Evolutionary conservation across 2,797 vertebrate species (phyloP).

Genomic region (Parauchenoglanis ngamensis): DNA sequence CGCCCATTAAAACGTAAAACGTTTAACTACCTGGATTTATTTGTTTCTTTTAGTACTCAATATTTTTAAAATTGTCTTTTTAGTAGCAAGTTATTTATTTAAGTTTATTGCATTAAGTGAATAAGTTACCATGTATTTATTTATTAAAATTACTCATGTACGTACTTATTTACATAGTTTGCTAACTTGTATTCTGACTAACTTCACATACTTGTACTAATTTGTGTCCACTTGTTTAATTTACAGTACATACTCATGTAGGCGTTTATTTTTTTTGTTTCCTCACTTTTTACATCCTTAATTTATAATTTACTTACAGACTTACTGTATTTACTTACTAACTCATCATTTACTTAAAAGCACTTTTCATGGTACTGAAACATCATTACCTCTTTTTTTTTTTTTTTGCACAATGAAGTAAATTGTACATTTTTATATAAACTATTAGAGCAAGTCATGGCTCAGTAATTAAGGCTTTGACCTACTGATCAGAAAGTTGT

Average conservation of each 20-base stretch:
- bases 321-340: background rate
- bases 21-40: too few species aligned
- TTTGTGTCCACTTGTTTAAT: too few species aligned
- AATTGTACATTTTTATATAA: background rate
- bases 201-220: too few species aligned
- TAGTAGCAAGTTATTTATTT: too few species aligned
- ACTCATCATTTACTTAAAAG: background rate
- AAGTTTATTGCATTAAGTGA: background rate
- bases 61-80: too few species aligned
- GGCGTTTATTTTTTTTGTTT: too few species aligned
- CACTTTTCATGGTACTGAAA: background rate
- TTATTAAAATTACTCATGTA: background rate
- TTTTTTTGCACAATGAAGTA: background rate
- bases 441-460: background rate
- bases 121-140: background rate
- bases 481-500: background rate
- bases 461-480: background rate
- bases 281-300: too few species aligned
- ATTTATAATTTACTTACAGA: too few species aligned
- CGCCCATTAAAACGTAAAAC: background rate
- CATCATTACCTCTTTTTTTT: background rate
- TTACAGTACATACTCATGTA: too few species aligned
- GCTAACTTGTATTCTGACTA: background rate
- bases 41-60: too few species aligned
- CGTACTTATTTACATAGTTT: background rate